Percentiles rank a stretch among this genome's conserved stretches.
phyloP scores from a whole-genome alignment of 2,888 invertebrate species.

The Phyllotreta striolata region DNA sequence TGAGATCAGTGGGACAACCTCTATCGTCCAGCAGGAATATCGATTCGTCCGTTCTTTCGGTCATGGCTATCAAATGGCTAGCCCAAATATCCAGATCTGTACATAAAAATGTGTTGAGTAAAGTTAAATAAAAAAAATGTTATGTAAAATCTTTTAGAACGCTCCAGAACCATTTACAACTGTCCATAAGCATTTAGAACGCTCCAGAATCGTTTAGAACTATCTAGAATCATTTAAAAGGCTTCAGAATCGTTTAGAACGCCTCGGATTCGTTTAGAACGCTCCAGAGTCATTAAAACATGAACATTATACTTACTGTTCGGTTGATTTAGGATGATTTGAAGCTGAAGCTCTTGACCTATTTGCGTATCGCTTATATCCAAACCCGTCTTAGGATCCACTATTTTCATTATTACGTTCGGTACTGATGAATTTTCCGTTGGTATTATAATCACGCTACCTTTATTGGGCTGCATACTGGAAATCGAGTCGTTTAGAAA shows the following conservation, averaged over 20 bases:
- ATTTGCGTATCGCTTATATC: slow-evolving; percentile 72
- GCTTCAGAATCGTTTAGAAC: too few relatives aligned
- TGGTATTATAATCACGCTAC: slow-evolving; percentile 64
- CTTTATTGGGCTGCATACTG: slow-evolving; percentile 61
- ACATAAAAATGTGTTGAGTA: slow-evolving; percentile 30
- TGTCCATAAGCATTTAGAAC: too few relatives aligned
- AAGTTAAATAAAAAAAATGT: background rate
- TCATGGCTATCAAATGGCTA: slow-evolving; percentile 81
- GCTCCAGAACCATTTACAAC: too few relatives aligned
- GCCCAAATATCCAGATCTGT: slow-evolving; percentile 74
- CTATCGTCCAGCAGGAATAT: slow-evolving; percentile 76
- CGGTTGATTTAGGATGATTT: slow-evolving; percentile 64
- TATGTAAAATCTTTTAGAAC: too few relatives aligned
- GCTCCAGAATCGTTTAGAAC: too few relatives aligned
- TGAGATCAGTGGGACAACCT: slow-evolving; percentile 81
- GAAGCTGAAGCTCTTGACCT: slow-evolving; percentile 72
- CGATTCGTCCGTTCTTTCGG: slow-evolving; percentile 77
- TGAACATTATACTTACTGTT: slow-evolving; percentile 25
- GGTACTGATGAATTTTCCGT: slow-evolving; percentile 60
- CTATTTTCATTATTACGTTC: slow-evolving; percentile 66
- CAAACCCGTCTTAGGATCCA: slow-evolving; percentile 65
- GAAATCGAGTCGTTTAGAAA: too few relatives aligned
- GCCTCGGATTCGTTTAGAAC: too few relatives aligned
- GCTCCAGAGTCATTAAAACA: too few relatives aligned
- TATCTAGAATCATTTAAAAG: too few relatives aligned